Percentiles rank a stretch among this genome's conserved stretches.
phyloP scores from a whole-genome alignment of 2,888 invertebrate genomes.

The Junonia oenone region DNA sequence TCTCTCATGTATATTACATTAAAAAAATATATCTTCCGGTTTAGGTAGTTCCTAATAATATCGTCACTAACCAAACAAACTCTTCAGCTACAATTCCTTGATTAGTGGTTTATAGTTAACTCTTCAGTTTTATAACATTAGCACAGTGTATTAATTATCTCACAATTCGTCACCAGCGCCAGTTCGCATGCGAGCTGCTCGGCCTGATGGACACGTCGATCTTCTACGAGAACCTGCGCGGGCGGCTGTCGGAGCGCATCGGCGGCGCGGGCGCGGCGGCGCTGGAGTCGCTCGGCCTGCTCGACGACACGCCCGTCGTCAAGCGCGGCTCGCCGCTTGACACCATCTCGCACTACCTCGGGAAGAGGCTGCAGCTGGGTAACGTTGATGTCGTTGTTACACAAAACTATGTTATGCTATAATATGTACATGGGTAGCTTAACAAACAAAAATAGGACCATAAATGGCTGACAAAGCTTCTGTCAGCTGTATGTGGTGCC shows the following conservation, averaged over 20 bases:
- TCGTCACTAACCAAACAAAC: too few species aligned
- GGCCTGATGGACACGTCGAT: slow-evolving; percentile 92
- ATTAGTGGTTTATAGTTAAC: too few species aligned
- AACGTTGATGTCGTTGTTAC: slow-evolving; percentile 36
- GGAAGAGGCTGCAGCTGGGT: slow-evolving; percentile 89
- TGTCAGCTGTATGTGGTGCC: too few species aligned
- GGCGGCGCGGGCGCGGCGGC: slow-evolving; percentile 84
- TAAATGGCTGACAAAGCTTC: background rate
- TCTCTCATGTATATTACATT: too few species aligned
- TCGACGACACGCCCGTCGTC: slow-evolving; percentile 89
- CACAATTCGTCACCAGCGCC: slow-evolving; percentile 68
- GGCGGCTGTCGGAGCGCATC: slow-evolving; percentile 89
- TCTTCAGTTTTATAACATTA: background rate
- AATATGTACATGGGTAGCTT: too few species aligned
- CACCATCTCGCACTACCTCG: slow-evolving; percentile 93
- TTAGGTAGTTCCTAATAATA: too few species aligned
- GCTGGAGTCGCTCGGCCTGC: slow-evolving; percentile 92
- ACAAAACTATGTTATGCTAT: too few species aligned
- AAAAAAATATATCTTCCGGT: too few species aligned
- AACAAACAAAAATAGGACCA: too few species aligned
- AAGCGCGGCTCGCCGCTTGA: slow-evolving; percentile 94
- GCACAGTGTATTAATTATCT: background rate
- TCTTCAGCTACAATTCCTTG: too few species aligned
- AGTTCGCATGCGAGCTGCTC: slow-evolving; percentile 90
- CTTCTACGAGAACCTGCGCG: slow-evolving; percentile 95